Evolutionary conservation across 2,888 invertebrate genomes (phyloP).

Genomic region (Hydroisotoma schaefferi): DNA sequence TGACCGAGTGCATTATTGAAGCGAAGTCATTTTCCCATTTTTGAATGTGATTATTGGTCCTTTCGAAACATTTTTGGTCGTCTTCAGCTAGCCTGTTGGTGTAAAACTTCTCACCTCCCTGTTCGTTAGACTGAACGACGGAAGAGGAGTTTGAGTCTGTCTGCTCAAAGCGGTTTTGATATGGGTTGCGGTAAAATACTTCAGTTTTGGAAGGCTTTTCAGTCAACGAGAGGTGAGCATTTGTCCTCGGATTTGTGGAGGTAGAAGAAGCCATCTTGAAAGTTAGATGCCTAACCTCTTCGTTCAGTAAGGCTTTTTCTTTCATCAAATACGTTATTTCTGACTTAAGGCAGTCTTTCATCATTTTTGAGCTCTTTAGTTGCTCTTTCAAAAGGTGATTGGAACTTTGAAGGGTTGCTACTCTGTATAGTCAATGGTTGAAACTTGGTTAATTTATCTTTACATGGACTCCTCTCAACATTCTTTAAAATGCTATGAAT

Average conservation of each 20-base stretch:
- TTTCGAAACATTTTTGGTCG: background rate
- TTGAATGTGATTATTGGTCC: background rate
- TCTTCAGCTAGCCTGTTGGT: background rate
- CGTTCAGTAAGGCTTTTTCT: conserved; percentile 28
- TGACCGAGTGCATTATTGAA: conserved; percentile 31
- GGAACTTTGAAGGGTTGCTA: conserved; percentile 13
- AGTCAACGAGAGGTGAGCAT: background rate
- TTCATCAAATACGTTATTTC: conserved; percentile 29
- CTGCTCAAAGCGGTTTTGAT: background rate
- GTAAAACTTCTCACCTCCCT: background rate
- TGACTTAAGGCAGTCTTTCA: conserved; percentile 26
- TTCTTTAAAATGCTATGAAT: too few species aligned
- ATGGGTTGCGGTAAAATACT: background rate
- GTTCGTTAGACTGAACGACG: background rate
- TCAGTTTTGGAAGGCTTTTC: background rate
- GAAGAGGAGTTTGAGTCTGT: conserved; percentile 3
- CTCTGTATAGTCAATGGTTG: background rate
- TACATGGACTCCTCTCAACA: too few species aligned
- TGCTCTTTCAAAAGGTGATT: conserved; percentile 28
- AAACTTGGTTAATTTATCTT: too few species aligned
- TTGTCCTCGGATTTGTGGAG: background rate
- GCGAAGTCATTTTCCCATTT: conserved; percentile 36
- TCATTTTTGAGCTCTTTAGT: conserved; percentile 21
- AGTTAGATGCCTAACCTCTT: conserved; percentile 30
- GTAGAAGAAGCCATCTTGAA: conserved; percentile 18